Percentiles rank a stretch among this genome's conserved stretches.
These are phyloP conservation scores for Phoenoteleia sp. DNA, from an alignment of 2,888 invertebrate species.

Conservation along the genomic window DNA sequence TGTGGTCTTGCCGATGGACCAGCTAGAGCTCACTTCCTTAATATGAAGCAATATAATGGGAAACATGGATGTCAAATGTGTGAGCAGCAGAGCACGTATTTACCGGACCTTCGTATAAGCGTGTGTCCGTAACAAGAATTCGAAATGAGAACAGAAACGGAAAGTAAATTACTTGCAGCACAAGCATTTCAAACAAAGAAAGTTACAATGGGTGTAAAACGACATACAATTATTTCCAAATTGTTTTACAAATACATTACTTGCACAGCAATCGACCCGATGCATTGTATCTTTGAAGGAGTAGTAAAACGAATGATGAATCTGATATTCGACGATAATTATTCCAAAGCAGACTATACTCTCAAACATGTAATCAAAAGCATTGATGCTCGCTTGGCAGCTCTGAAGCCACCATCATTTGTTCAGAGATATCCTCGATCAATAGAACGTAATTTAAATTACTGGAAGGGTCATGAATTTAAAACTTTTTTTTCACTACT, in stretches of 20 bases:
- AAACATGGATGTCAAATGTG: conserved; percentile 49
- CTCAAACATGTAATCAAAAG: too few species aligned
- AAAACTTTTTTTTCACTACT: conserved; percentile 68
- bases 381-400: neutral
- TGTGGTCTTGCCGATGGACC: conserved; percentile 51
- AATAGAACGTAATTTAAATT: conserved; percentile 43
- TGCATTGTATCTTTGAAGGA: conserved; percentile 19
- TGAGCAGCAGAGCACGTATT: neutral
- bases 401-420: conserved; percentile 52
- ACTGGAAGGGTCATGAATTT: conserved; percentile 73
- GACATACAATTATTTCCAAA: conserved; percentile 9
- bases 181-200: conserved; percentile 11
- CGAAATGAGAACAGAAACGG: conserved; percentile 18
- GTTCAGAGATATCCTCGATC: conserved; percentile 57
- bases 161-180: conserved; percentile 17
- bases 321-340: conserved; percentile 39
- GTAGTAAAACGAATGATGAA: conserved; percentile 5
- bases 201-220: conserved; percentile 46
- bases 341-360: too few species aligned
- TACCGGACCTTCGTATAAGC: neutral
- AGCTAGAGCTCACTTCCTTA: conserved; percentile 61
- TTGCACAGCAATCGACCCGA: neutral
- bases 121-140: conserved; percentile 40
- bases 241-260: conserved; percentile 11
- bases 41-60: conserved; percentile 40